Conservation (phyloP, 1,140 invertebrate genomes). For the Vollenhovia emeryi region DNA sequence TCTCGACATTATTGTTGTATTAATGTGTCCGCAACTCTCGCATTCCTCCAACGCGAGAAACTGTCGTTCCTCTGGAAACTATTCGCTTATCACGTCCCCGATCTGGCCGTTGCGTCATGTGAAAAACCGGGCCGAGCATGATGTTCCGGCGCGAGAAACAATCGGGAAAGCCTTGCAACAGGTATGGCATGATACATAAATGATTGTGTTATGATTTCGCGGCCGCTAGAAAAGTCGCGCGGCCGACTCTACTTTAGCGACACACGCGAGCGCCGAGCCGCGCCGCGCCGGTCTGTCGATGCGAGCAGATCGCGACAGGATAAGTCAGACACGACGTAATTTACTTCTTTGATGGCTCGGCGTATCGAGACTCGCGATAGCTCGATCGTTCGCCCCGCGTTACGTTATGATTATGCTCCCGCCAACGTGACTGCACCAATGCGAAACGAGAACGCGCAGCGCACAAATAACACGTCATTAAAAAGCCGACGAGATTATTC, state of each 20-base stretch:
- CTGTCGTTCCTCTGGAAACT: no score
- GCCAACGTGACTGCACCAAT: constrained; percentile 34
- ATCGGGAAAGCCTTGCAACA: constrained; percentile 23
- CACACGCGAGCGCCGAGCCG: constrained; percentile 13
- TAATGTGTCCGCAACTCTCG: neutral
- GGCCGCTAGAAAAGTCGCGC: constrained; percentile 15
- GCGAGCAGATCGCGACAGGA: constrained; percentile 59
- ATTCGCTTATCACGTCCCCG: constrained; percentile 18
- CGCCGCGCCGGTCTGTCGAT: constrained; percentile 40
- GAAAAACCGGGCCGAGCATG: constrained; percentile 8
- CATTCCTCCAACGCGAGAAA: constrained; percentile 4
- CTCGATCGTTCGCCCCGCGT: constrained; percentile 52
- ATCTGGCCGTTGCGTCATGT: constrained; percentile 18
- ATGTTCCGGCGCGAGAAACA: constrained; percentile 12
- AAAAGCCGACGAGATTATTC: constrained; percentile 14
- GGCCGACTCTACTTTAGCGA: constrained; percentile 25
- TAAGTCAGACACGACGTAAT: constrained; percentile 65
- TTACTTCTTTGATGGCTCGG: constrained; percentile 53
- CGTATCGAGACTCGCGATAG: constrained; percentile 59
- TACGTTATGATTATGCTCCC: constrained; percentile 59
- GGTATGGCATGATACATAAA: constrained; percentile 29
- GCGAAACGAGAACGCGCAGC: neutral
- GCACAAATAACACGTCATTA: constrained; percentile 34
- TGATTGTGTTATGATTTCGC: constrained; percentile 26
- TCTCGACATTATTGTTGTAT: neutral